Evolutionary conservation across 2,888 invertebrate species (phyloP).

Genomic region (Barypeithes pellucidus): DNA sequence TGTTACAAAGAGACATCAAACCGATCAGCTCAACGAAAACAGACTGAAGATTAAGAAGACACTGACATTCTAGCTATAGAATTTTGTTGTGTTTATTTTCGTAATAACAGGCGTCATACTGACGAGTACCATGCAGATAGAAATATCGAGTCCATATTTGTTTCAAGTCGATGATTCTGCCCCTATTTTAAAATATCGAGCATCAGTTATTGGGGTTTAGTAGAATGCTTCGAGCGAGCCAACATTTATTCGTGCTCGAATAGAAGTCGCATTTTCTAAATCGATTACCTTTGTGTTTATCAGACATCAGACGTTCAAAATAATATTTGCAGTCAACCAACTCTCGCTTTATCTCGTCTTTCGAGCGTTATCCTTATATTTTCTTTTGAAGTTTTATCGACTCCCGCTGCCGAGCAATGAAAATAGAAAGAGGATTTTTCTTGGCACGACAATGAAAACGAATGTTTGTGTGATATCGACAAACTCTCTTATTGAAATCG

Average conservation of each 20-base stretch:
- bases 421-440: constrained; percentile 43
- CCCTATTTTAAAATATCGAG: no score
- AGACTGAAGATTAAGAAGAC: no score
- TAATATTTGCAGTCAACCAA: constrained; percentile 50
- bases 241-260: neutral
- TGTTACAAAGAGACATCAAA: no score
- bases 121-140: no score
- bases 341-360: constrained; percentile 30
- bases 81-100: no score
- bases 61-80: no score
- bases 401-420: constrained; percentile 40
- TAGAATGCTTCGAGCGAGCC: no score
- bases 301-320: constrained; percentile 47
- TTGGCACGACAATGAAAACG: constrained; percentile 43
- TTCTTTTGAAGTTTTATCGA: constrained; percentile 47
- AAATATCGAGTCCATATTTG: no score
- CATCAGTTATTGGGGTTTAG: no score
- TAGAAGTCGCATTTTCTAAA: constrained; percentile 30
- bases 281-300: constrained; percentile 46
- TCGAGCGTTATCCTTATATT: constrained; percentile 39
- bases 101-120: no score
- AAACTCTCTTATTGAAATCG: constrained; percentile 34
- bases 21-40: no score
- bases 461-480: constrained; percentile 44
- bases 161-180: no score